A percentile compares a stretch with the other conserved stretches of the same genome.
Evolutionary conservation across 2,113 vertebrate species (phyloP).

Genomic region (Erpornis zantholeuca): DNA sequence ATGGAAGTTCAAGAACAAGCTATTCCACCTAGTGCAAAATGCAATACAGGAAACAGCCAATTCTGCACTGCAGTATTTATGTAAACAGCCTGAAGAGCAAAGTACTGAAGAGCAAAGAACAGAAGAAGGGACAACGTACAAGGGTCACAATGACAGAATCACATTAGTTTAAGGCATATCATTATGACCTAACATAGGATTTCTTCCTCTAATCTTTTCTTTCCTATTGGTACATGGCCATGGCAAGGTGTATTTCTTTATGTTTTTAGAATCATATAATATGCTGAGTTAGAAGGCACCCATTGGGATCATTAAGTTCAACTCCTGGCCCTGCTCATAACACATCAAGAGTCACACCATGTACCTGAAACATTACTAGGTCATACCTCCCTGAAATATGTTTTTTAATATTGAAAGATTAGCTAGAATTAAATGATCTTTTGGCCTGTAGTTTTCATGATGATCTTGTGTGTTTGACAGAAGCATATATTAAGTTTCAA

Average conservation of each 20-base stretch:
- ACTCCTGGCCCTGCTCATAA: neutral
- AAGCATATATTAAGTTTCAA: neutral
- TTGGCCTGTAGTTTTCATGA: neutral
- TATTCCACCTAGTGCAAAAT: neutral
- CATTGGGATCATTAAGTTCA: neutral
- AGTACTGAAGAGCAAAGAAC: neutral
- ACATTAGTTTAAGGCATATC: neutral
- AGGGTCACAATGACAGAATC: neutral
- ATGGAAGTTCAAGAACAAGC: neutral
- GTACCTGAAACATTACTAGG: neutral
- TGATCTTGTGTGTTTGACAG: neutral
- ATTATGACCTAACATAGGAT: neutral
- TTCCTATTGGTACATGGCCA: neutral
- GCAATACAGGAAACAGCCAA: neutral
- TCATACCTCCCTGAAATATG: neutral
- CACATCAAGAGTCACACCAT: neutral
- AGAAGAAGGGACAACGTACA: neutral
- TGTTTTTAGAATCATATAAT: too few species aligned
- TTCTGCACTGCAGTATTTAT: neutral
- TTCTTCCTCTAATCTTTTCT: neutral
- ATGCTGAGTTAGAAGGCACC: neutral
- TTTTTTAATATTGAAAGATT: neutral
- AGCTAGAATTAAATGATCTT: neutral
- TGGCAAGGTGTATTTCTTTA: neutral
- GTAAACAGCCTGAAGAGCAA: too few species aligned